Evolutionary conservation across 2,113 vertebrate genomes (phyloP), one percentile per base, ranked within the genome.

Genomic region (Uria aalge): DNA sequence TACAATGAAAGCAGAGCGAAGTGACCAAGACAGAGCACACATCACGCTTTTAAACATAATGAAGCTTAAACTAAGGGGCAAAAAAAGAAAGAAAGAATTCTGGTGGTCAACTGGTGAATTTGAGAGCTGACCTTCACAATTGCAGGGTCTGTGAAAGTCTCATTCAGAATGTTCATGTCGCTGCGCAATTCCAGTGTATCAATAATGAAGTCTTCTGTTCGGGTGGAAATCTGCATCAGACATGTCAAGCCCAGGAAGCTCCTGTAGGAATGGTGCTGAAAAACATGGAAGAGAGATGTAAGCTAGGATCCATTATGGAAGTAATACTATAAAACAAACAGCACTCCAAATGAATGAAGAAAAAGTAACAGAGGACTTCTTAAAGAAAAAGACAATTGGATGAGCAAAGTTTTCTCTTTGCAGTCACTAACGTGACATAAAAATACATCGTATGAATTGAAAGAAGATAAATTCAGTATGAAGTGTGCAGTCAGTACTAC

Each of bases 151-250:
- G 99, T 99, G 96, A 99, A 99, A 26, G 98, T 98, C 97, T 99
- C 99, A 0, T 99, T 99, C 94, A 99, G 98, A 52, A 99, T 98
- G 96, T 98, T 98, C 98, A 99, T 95, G 95, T 99, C 98, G 0
- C 98, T 98, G 41, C 99, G 99, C n/a, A 99, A 98, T 43, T 99
- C 99, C 90, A 99, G 96, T 0, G 98, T 93, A 53, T 99, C 99
- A 2, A 99, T 95, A n/a, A 99, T 98, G 94, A 99, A 99, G 71
- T 99, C 99, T 77, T 99, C 99, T 0, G 98, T 98, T 11, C 99
- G 98, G 24, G 99, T 99, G 67, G 99, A 99, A 85, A 99, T 98
- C 94, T 99, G 99, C 99, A 99, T 99, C 92, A 99, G 98, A 85
- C 98, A 99, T 0, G 99, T 99, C 83, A 99, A 94, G 67, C 99